These are phyloP conservation scores for Melieria omissa DNA, from an alignment of 2,888 invertebrate genomes.

Conservation along the genomic window DNA sequence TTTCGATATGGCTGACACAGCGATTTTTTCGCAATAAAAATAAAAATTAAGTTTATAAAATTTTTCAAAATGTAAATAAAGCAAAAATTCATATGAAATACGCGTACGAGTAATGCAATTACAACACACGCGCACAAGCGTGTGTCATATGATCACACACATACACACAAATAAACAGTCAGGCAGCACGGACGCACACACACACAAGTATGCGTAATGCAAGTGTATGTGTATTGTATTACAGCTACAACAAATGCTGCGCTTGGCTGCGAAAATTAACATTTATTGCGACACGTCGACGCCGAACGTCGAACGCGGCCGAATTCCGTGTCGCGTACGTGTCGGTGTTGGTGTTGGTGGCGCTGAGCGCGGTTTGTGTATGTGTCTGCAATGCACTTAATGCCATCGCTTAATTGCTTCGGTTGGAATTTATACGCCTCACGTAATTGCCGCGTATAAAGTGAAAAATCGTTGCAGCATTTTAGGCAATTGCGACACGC, in stretches of 20 bases:
- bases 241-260: slow-evolving; percentile 60
- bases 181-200: background rate
- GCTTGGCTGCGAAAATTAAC: slow-evolving; percentile 61
- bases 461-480: slow-evolving; percentile 63
- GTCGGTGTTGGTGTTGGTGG: too few species aligned
- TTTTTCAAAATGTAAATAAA: slow-evolving; percentile 24
- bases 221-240: slow-evolving; percentile 18
- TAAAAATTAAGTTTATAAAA: slow-evolving; percentile 26
- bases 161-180: too few species aligned
- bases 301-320: slow-evolving; percentile 2
- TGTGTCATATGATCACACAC: slow-evolving; percentile 14
- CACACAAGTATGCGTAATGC: slow-evolving; percentile 36
- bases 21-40: slow-evolving; percentile 8
- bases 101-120: background rate
- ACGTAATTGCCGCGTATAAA: slow-evolving; percentile 62
- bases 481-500: slow-evolving; percentile 51
- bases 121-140: slow-evolving; percentile 25
- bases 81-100: slow-evolving; percentile 8
- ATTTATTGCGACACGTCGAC: slow-evolving; percentile 60
- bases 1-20: background rate
- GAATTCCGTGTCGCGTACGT: background rate
- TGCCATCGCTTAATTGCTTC: slow-evolving; percentile 56
- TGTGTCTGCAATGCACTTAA: slow-evolving; percentile 19
- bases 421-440: slow-evolving; percentile 60
- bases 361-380: slow-evolving; percentile 19